These are phyloP conservation scores for Aegithalos caudatus DNA, from an alignment of 2,113 vertebrate genomes.

Conservation along the genomic window DNA sequence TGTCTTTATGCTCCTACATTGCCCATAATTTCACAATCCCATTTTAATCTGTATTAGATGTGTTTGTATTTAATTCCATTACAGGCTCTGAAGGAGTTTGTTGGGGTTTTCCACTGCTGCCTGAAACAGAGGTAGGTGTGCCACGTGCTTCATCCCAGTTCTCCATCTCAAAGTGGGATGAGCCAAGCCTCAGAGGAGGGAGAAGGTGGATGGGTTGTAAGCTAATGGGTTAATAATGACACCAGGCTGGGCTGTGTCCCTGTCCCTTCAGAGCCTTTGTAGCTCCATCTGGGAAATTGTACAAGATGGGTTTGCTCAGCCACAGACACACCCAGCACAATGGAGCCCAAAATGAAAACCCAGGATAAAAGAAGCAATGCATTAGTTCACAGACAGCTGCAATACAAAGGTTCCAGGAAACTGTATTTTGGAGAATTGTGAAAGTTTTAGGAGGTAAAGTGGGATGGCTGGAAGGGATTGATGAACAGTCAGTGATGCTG, in stretches of 20 bases:
- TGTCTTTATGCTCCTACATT: background rate
- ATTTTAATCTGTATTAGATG: background rate
- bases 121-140: background rate
- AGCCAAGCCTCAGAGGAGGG: background rate
- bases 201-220: background rate
- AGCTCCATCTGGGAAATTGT: constrained; percentile 30
- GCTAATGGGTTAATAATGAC: constrained; percentile 20
- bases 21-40: background rate
- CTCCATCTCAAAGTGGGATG: background rate
- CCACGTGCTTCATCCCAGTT: background rate
- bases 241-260: background rate
- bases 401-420: background rate
- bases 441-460: constrained; percentile 34
- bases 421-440: background rate
- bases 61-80: background rate
- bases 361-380: constrained; percentile 19
- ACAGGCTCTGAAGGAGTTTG: background rate
- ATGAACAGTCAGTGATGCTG: background rate
- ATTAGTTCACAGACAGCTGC: constrained; percentile 1
- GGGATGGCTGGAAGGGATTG: background rate
- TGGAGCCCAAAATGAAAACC: background rate
- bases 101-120: background rate
- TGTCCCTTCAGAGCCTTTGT: constrained; percentile 17
- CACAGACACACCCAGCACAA: background rate
- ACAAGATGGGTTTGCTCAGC: constrained; percentile 30